Base-by-base conservation (phyloP, 2,797 vertebrate genomes). In the Amniataba percoides region DNA sequence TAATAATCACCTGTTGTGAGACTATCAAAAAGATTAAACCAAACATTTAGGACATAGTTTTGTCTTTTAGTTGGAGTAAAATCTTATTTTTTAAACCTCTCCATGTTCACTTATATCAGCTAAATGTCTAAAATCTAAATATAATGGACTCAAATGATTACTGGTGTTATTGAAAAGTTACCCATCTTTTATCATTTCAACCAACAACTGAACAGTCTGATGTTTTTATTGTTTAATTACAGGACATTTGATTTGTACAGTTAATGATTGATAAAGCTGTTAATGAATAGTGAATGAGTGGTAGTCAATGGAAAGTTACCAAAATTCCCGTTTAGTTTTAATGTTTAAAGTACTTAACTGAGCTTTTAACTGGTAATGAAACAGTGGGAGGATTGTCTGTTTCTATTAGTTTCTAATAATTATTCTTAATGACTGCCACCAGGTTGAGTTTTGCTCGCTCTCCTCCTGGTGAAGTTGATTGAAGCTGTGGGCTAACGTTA, bases 261-360 rank as follows among this genome's bases (percentile, higher is more conserved):
- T 65, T 49, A 53, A 67, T 79, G 27, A 71, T 62, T 78, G 9
- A 52, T 60, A 3, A 31, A 19, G 16, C 21, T 31, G 45, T 56
- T 53, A 3, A 18, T 27, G 13, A 52, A 25, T 23, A 25, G 19
- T 43, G 23, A 23, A 42, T n/a, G 16, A 4, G 0, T 40, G 10
- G 11, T 55, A 34, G 3, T 58, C 0, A 48, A n/a, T 21, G 31
- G 8, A 40, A 13, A 14, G 6, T 14, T 40, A 2, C 31, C 2
- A 23, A 36, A 15, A 34, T 40, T n/a, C 21, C 27, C 5, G 27
- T 31, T 31, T 5, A 31, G 3, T 31, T 27, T 31, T 31, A 31
- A 31, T 31, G 27, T 31, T 31, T 31, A 31, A 31, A 31, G 27
- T 31, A 5, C 27, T 31, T 31, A 31, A 31, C 5, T 31, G 27